Conservation (phyloP, 1,140 invertebrate species). For the Drosophila eugracilis region DNA sequence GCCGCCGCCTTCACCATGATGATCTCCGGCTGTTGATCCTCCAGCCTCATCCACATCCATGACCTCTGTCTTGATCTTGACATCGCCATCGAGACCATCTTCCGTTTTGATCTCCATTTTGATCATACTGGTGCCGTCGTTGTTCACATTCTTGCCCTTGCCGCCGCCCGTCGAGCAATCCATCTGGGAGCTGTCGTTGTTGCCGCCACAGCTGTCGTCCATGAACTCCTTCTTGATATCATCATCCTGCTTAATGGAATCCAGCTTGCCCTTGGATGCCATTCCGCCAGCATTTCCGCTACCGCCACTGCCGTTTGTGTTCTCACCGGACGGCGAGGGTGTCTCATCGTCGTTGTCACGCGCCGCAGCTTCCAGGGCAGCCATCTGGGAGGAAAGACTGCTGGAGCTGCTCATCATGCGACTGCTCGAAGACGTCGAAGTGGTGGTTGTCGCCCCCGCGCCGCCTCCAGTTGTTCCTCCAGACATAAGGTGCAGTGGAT, state of each 20-base stretch:
- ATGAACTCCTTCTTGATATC: conserved; percentile 88
- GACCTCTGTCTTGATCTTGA: conserved; percentile 84
- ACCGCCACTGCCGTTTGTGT: conserved; percentile 76
- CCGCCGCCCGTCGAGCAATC: conserved; percentile 78
- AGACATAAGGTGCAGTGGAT: conserved; percentile 45
- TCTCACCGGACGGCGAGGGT: conserved; percentile 86
- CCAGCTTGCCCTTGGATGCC: conserved; percentile 87
- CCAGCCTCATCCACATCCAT: conserved; percentile 81
- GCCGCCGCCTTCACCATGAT: conserved; percentile 25
- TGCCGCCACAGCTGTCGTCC: conserved; percentile 85
- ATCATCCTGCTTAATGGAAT: conserved; percentile 88
- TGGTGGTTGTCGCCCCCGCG: conserved; percentile 33
- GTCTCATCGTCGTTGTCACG: conserved; percentile 89
- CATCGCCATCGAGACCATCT: conserved; percentile 60
- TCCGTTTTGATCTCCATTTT: conserved; percentile 88
- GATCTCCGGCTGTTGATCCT: conserved; percentile 9
- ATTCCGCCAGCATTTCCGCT: conserved; percentile 66
- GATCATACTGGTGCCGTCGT: conserved; percentile 86
- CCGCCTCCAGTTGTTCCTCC: conserved; percentile 32
- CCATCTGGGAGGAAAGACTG: conserved; percentile 89
- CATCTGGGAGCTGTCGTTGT: conserved; percentile 84
- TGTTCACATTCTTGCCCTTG: conserved; percentile 89
- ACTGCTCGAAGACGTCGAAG: conserved; percentile 27
- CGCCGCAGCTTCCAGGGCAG: conserved; percentile 88
- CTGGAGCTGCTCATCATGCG: conserved; percentile 71